A percentile compares a stretch with the other conserved stretches of the same genome.
Conservation (phyloP, 2,888 invertebrate species). For the Pterostichus madidus region DNA sequence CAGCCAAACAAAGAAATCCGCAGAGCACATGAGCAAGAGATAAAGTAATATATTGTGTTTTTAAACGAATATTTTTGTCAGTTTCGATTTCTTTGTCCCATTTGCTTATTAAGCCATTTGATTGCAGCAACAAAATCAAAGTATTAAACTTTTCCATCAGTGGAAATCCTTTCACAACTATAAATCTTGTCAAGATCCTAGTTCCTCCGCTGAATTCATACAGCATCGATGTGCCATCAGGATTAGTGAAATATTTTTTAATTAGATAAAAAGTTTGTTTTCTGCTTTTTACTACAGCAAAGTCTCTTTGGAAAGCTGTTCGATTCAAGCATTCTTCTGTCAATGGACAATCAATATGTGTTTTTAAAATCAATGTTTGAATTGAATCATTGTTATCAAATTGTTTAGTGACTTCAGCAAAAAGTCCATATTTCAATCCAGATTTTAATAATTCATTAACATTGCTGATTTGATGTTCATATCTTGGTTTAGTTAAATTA, state of each 20-base stretch:
- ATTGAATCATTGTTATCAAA: slow-evolving; percentile 15
- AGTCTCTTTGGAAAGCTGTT: slow-evolving; percentile 47
- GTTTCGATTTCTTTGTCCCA: background rate
- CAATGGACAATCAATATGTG: slow-evolving; percentile 8
- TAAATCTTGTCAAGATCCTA: background rate
- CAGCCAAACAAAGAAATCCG: too few relatives aligned
- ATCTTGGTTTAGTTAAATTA: slow-evolving; percentile 49
- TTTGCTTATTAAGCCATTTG: slow-evolving; percentile 17
- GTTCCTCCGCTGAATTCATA: background rate
- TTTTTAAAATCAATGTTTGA: slow-evolving; percentile 36
- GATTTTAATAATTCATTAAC: slow-evolving; percentile 56
- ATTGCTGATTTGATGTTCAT: slow-evolving; percentile 54
- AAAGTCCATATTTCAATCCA: slow-evolving; percentile 13
- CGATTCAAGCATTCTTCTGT: slow-evolving; percentile 21
- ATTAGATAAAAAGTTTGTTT: slow-evolving; percentile 35
- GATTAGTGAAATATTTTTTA: slow-evolving; percentile 66
- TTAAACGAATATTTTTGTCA: too few relatives aligned
- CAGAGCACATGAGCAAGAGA: too few relatives aligned
- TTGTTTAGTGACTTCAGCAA: background rate
- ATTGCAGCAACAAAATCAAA: background rate
- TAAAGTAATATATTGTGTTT: too few relatives aligned
- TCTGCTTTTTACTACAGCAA: slow-evolving; percentile 7
- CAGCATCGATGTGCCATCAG: slow-evolving; percentile 26
- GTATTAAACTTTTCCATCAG: background rate
- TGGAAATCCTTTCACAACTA: slow-evolving; percentile 63